These are phyloP conservation scores for Syrista parreyssii DNA, from an alignment of 2,888 invertebrate genomes.

Conservation along the genomic window DNA sequence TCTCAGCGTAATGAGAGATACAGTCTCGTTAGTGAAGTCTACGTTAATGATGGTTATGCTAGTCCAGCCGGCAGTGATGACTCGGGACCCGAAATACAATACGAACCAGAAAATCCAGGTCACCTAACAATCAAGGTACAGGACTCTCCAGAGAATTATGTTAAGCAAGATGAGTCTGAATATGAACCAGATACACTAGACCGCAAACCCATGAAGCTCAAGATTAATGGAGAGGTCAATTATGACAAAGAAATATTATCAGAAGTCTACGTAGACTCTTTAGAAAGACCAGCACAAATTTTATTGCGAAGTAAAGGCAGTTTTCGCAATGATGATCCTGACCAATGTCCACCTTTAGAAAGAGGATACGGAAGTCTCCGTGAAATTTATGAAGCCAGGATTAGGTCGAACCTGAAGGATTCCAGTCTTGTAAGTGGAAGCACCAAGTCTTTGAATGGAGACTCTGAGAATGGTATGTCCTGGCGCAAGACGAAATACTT, in stretches of 20 bases:
- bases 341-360: conserved; percentile 61
- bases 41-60: conserved; percentile 79
- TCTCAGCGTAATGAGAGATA: conserved; percentile 70
- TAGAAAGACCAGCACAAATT: conserved; percentile 71
- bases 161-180: conserved; percentile 80
- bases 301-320: conserved; percentile 77
- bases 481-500: conserved; percentile 63
- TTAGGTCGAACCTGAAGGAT: conserved; percentile 44
- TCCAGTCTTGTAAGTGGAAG: conserved; percentile 27
- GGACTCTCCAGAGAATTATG: conserved; percentile 82
- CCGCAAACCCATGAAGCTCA: conserved; percentile 76
- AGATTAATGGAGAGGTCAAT: conserved; percentile 56
- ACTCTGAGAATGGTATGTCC: conserved; percentile 37
- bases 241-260: conserved; percentile 59
- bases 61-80: conserved; percentile 68
- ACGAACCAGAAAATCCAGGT: conserved; percentile 77
- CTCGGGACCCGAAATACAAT: conserved; percentile 69
- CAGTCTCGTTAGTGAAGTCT: conserved; percentile 81
- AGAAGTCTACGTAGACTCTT: conserved; percentile 69
- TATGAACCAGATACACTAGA: conserved; percentile 90
- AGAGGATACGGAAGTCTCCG: conserved; percentile 77
- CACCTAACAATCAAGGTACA: conserved; percentile 87
- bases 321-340: conserved; percentile 71
- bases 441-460: conserved; percentile 36
- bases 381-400: conserved; percentile 77